A percentile compares a stretch with the other conserved stretches of the same genome.
Evolutionary conservation across 2,113 vertebrate species (phyloP).

Genomic region (Clarias macrocephalus): DNA sequence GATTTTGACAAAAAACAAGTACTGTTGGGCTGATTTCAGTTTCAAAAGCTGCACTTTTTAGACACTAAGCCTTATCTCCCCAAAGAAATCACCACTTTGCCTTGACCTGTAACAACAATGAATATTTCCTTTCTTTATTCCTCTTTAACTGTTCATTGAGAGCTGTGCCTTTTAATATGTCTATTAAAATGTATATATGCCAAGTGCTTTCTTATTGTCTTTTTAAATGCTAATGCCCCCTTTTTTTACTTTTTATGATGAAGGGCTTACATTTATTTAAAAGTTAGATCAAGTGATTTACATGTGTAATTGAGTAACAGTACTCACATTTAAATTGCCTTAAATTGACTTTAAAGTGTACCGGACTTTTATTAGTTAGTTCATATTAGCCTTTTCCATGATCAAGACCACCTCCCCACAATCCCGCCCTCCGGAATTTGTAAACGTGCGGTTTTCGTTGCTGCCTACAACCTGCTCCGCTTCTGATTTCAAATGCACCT

Average conservation of each 20-base stretch:
- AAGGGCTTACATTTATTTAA: neutral
- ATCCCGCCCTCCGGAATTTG: no score
- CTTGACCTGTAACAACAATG: conserved; percentile 11
- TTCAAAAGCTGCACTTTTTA: neutral
- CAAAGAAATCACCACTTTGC: conserved; percentile 25
- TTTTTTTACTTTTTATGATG: neutral
- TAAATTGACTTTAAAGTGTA: no score
- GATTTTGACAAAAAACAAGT: neutral
- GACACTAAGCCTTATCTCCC: neutral
- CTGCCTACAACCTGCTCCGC: no score
- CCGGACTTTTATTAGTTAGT: no score
- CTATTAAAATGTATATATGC: conserved; percentile 10
- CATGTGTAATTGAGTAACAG: no score
- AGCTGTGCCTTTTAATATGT: conserved; percentile 6
- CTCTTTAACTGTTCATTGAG: neutral
- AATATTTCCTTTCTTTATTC: neutral
- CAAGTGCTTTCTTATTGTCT: neutral
- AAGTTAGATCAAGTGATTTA: neutral
- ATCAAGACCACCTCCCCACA: no score
- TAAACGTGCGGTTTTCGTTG: no score
- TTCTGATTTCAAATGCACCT: no score
- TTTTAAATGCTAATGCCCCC: neutral
- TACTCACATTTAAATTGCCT: no score
- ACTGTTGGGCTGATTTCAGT: neutral
- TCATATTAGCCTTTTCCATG: no score